A percentile compares a stretch with the other conserved stretches of the same genome.
Evolutionary conservation across 2,113 vertebrate species (phyloP).

Genomic region (Nansenia antarctica): DNA sequence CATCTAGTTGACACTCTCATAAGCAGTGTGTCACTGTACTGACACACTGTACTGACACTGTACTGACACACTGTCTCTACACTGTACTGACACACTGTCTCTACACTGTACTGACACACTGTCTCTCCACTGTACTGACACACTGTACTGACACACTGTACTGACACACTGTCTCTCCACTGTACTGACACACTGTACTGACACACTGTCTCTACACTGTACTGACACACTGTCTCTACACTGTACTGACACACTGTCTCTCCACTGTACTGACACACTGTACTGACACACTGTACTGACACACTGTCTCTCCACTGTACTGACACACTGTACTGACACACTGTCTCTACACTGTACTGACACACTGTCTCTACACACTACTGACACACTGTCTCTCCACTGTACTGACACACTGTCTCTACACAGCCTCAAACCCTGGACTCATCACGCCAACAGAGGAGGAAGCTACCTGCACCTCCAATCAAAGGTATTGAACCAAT

Average conservation of each 20-base stretch:
- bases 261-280: background rate
- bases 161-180: slow-evolving; percentile 21
- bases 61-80: too few species aligned
- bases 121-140: too few species aligned
- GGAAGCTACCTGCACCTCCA: slow-evolving; percentile 90
- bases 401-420: background rate
- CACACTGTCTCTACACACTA: slow-evolving; percentile 20
- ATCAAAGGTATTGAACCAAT: slow-evolving; percentile 75
- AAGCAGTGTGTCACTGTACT: background rate
- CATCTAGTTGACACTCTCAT: background rate
- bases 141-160: slow-evolving; percentile 22
- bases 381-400: slow-evolving; percentile 8
- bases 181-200: background rate
- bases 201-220: slow-evolving; percentile 62
- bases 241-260: background rate
- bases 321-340: too few species aligned
- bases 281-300: slow-evolving; percentile 32
- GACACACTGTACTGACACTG: slow-evolving; percentile 10
- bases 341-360: too few species aligned
- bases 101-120: too few species aligned
- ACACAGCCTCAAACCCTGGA: slow-evolving; percentile 87
- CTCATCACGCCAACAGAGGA: slow-evolving; percentile 86
- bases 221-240: slow-evolving; percentile 21
- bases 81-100: too few species aligned
- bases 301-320: too few species aligned